phyloP scores from a whole-genome alignment of 2,888 invertebrate species.

The Napeogenes sylphis region DNA sequence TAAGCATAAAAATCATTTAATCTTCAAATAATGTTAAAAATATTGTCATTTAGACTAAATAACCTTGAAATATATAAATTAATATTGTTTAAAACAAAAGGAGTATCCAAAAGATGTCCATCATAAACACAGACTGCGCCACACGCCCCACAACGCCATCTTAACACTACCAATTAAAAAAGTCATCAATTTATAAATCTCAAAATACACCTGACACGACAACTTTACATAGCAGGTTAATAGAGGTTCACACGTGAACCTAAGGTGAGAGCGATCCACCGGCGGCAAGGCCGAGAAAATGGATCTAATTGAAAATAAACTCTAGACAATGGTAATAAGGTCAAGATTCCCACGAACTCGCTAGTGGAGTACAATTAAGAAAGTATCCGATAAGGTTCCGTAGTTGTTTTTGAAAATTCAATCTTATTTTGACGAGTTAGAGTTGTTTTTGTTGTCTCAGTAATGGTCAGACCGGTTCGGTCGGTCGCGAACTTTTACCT shows the following conservation, averaged over 20 bases:
- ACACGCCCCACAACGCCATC: constrained; percentile 46
- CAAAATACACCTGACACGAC: constrained; percentile 58
- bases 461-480: constrained; percentile 58
- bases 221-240: constrained; percentile 67
- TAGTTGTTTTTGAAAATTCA: constrained; percentile 44
- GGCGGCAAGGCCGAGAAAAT: constrained; percentile 71
- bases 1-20: no score
- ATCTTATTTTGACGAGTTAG: constrained; percentile 48
- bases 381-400: constrained; percentile 69
- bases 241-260: constrained; percentile 75
- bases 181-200: constrained; percentile 44
- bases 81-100: no score
- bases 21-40: background rate
- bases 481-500: constrained; percentile 78
- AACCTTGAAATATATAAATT: no score
- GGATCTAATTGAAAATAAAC: constrained; percentile 57
- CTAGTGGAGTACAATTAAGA: constrained; percentile 70
- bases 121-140: no score
- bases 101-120: no score
- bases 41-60: background rate
- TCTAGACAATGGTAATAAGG: constrained; percentile 57
- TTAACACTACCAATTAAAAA: constrained; percentile 60
- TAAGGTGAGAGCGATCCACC: constrained; percentile 74
- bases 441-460: constrained; percentile 47
- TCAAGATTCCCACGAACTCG: constrained; percentile 58